Base-by-base conservation (phyloP, 2,113 vertebrate genomes). In the Leiothrix lutea region DNA sequence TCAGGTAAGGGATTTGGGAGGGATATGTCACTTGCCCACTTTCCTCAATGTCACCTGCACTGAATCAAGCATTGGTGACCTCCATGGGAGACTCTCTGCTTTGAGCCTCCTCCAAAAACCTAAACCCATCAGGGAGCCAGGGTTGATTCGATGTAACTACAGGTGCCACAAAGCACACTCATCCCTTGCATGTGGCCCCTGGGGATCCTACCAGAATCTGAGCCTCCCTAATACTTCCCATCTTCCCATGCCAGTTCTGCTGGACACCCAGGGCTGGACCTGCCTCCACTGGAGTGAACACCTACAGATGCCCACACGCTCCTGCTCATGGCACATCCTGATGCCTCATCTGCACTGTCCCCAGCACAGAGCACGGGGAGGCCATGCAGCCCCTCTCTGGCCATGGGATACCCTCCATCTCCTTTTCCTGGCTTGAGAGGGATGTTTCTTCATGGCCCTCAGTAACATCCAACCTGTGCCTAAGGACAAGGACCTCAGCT, bases 191-290 rank as follows among this genome's bases (percentile, higher is more conserved):
- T 14, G 11, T 20, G 40, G 11, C 28, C 33, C 36, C 31, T n/a
- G 15, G 12, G 10, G 14, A 47, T 47, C 44, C 5, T 0, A 0
- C 28, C 9, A 8, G 14, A 8, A 16, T 28, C 31, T 0, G 0
- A 19, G 53, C 71, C 56, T 75, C 6, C 7, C 66, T 80, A 61
- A 67, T 4, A 2, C 29, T 47, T 33, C 42, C 42, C 36, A 54
- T 50, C 36, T 79, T 36, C 28, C 50, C 13, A 3, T 20, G 26
- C 26, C 15, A 31, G 48, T 51, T 64, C 45, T 48, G 17, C 53
- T 42, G 21, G 14, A 21, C 20, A 2, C 15, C 44, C 11, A 14
- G 40, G 33, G 13, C 65, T 23, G 26, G 77, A 44, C 11, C 44
- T 38, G 35, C 36, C 48, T 53, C 53, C 8, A 7, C 12, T 38